phyloP scores from a whole-genome alignment of 2,888 invertebrate genomes.

The Patella depressa region DNA sequence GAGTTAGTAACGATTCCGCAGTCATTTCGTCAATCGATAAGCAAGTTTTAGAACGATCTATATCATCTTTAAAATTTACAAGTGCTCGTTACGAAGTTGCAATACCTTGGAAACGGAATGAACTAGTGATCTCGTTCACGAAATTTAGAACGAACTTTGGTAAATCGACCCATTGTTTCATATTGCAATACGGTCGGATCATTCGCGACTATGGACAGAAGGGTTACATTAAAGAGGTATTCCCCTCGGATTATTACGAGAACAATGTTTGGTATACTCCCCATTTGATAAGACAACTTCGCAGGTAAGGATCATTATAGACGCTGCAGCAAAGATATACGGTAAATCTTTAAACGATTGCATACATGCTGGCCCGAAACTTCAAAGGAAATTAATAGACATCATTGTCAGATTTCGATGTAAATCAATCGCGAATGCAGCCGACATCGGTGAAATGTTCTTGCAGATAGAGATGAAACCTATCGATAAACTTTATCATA shows the following conservation, averaged over 20 bases:
- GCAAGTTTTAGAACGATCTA: no score
- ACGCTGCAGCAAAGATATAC: not conserved
- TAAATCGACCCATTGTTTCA: no score
- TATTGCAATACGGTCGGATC: no score
- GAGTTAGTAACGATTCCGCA: no score
- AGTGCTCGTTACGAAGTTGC: no score
- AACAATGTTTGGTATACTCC: not conserved
- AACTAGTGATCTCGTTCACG: no score
- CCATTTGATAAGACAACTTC: not conserved
- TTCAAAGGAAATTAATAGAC: not conserved
- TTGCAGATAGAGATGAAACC: not conserved
- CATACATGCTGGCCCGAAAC: not conserved
- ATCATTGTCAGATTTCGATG: not conserved
- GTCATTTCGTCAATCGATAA: no score
- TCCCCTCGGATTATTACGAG: not conserved
- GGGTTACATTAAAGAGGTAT: no score
- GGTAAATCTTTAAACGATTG: slow-evolving; percentile 1
- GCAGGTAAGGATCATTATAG: not conserved
- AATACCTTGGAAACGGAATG: no score
- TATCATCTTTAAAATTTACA: no score
- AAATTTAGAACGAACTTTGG: no score
- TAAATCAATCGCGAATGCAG: not conserved
- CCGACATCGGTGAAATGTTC: slow-evolving; percentile 3
- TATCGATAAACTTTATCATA: not conserved
- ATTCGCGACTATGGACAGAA: no score